Base-by-base conservation (phyloP, 1,140 invertebrate species). In the Goniozus legneri region DNA sequence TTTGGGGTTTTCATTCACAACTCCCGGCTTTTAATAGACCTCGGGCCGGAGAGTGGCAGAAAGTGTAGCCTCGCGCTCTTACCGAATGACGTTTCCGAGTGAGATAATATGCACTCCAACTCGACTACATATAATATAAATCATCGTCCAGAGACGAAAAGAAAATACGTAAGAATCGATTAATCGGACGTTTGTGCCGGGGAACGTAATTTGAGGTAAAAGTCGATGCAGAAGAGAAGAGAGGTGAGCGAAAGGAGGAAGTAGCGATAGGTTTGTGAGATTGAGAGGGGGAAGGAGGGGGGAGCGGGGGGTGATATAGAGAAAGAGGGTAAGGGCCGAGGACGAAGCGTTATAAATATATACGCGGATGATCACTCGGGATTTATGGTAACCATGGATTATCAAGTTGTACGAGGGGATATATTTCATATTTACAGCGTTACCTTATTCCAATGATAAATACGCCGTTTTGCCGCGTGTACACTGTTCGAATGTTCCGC, bases 341-440 rank as follows among this genome's bases (percentile, higher is more conserved):
- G 60, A 54, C 56, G 59, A 59, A 55, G 55, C 56, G 65, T 73
- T 73, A 75, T 74, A 76, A 76, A 76, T 75, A 75, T 69, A 73
- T 62, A 62, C 72, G 62, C 59, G 70, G 70, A 74, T 76, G 75
- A 76, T 76, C 72, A 75, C 70, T 71, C 65, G 70, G 71, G 72
- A 76, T 76, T 76, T 76, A 76, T 76, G 71, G 73, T 76, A 74
- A 75, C 72, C 69, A 75, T 64, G 73, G 70, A 75, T 75, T 75
- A 76, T 76, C 72, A 76, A 74, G 71, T 76, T 75, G 73, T 73
- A 74, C 72, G 73, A 74, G 69, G 63, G 64, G 61, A 57, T 69
- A 76, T 75, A 74, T 71, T 75, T 76, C 73, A 75, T 76, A 76
- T 74, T 62, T 54, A 63, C 70, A 67, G 71, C 71, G 69, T 73